These are phyloP conservation scores for Tachycineta bicolor DNA, from an alignment of 2,113 vertebrate species.

Conservation along the genomic window DNA sequence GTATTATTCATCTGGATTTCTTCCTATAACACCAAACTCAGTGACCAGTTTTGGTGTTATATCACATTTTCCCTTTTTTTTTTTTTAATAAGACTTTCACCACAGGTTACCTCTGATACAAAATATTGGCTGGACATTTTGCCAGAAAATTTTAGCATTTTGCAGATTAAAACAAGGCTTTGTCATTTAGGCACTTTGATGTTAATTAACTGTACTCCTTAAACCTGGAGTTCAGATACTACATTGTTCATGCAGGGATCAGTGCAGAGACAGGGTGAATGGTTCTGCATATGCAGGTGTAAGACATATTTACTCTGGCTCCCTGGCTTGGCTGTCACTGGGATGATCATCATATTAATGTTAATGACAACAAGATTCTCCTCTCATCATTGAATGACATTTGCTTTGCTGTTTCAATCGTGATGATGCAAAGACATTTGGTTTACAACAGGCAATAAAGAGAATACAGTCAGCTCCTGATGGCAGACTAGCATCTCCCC, in stretches of 20 bases:
- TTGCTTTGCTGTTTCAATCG: not conserved
- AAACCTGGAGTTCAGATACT: not conserved
- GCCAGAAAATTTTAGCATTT: not conserved
- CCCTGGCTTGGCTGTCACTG: not conserved
- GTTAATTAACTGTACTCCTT: not conserved
- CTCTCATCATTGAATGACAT: not conserved
- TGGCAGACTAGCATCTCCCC: not conserved
- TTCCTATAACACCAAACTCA: not conserved
- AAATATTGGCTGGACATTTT: not conserved
- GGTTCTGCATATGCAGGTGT: fast-evolving
- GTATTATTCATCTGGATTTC: not conserved
- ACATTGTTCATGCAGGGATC: not conserved
- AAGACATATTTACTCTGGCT: not conserved
- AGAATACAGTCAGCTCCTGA: not conserved
- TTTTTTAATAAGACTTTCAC: not conserved
- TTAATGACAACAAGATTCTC: not conserved
- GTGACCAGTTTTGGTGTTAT: not conserved
- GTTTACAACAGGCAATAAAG: not conserved
- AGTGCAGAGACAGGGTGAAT: not conserved
- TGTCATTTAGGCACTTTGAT: not conserved
- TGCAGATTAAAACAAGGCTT: not conserved
- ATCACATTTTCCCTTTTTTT: not conserved
- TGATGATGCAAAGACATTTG: not conserved
- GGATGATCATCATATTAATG: not conserved
- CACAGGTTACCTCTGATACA: not conserved